phyloP scores from a whole-genome alignment of 2,888 invertebrate genomes.

The Xestobium rufovillosum region DNA sequence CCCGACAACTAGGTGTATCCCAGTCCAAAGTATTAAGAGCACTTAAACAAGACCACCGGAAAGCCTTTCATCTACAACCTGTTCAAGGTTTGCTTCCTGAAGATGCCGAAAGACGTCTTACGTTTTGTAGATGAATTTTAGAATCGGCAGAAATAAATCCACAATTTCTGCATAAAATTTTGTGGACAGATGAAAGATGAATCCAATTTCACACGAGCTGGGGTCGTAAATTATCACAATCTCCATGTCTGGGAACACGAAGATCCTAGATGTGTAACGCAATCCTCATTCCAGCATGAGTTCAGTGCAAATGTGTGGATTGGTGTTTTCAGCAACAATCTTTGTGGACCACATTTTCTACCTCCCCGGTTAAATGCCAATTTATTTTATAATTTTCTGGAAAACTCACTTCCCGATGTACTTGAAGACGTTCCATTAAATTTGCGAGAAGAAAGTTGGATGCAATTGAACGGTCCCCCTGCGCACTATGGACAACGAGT shows the following conservation, averaged over 20 bases:
- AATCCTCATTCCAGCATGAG: slow-evolving; percentile 1
- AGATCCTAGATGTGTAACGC: slow-evolving; percentile 3
- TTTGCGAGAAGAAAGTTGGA: too few species aligned
- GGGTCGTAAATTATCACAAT: too few species aligned
- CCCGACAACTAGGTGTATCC: slow-evolving; percentile 1
- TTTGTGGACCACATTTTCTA: slow-evolving; percentile 5
- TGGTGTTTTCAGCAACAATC: slow-evolving; percentile 3
- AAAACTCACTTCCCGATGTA: too few species aligned
- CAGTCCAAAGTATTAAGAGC: slow-evolving; percentile 5
- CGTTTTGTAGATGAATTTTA: neutral
- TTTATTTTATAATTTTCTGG: slow-evolving; percentile 4
- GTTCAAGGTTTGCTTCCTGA: slow-evolving; percentile 7
- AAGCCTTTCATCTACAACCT: slow-evolving; percentile 5
- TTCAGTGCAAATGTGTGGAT: too few species aligned
- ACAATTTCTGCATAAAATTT: slow-evolving; percentile 6
- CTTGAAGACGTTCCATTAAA: too few species aligned
- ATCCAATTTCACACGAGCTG: slow-evolving; percentile 5
- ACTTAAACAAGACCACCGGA: slow-evolving; percentile 2
- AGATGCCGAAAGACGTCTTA: too few species aligned
- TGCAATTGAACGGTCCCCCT: too few species aligned
- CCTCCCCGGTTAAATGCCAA: slow-evolving; percentile 5
- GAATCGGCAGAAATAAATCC: too few species aligned
- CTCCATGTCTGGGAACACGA: neutral
- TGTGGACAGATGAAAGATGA: slow-evolving; percentile 6
- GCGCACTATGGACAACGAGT: too few species aligned